phyloP scores from a whole-genome alignment of 2,113 vertebrate species.

The Gambusia holbrooki region DNA sequence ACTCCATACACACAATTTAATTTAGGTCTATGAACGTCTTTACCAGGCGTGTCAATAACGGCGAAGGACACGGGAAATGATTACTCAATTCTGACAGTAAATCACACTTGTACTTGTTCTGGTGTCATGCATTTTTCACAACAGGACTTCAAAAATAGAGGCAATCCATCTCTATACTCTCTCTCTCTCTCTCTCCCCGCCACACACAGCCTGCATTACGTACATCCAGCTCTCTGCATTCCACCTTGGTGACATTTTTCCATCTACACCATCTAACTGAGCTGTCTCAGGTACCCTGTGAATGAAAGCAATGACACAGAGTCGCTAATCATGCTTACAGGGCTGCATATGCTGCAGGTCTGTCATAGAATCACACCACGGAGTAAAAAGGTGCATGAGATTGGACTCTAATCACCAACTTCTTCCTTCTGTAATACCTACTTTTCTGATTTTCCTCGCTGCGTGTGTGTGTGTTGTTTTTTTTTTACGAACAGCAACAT shows the following conservation, averaged over 20 bases:
- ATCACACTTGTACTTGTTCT: slow-evolving; percentile 39
- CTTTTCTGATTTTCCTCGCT: slow-evolving; percentile 20
- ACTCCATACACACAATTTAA: not conserved
- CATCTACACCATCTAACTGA: not conserved
- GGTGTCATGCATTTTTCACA: slow-evolving; percentile 59
- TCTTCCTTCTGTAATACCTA: slow-evolving; percentile 2
- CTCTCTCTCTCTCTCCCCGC: not conserved
- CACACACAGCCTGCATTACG: slow-evolving; percentile 20
- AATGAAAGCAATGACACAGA: slow-evolving; percentile 32
- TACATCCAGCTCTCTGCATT: slow-evolving; percentile 34
- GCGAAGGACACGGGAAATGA: not conserved
- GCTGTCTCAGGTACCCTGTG: slow-evolving; percentile 10
- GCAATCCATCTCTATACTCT: slow-evolving; percentile 6
- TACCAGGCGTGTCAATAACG: not conserved
- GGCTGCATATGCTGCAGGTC: slow-evolving; percentile 34
- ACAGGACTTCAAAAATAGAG: slow-evolving; percentile 21
- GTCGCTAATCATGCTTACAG: slow-evolving; percentile 15
- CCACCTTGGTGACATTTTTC: slow-evolving; percentile 24
- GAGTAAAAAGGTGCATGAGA: slow-evolving; percentile 21
- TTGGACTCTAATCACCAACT: slow-evolving; percentile 32
- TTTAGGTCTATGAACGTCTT: not conserved
- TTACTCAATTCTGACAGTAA: slow-evolving; percentile 18
- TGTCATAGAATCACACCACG: slow-evolving; percentile 13
- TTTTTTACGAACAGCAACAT: slow-evolving; percentile 7
- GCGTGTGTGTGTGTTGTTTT: not conserved